phyloP scores from a whole-genome alignment of 2,113 vertebrate genomes.

The Sinocyclocheilus grahami region DNA sequence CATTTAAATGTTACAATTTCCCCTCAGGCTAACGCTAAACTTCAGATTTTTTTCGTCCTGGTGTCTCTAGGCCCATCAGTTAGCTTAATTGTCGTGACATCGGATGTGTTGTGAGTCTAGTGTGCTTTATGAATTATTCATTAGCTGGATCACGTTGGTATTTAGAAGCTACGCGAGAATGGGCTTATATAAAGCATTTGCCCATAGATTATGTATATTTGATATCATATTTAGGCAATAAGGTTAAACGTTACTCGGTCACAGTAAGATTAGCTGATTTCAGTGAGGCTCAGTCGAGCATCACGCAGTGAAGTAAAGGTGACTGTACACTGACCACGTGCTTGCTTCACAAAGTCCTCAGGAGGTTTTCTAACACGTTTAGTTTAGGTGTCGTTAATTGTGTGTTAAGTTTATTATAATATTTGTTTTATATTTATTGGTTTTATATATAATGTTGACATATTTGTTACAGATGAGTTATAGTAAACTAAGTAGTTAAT shows the following conservation, averaged over 20 bases:
- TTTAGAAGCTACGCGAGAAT: constrained; percentile 30
- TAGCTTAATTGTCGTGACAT: constrained; percentile 18
- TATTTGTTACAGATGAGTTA: neutral
- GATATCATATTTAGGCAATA: neutral
- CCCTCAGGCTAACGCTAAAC: neutral
- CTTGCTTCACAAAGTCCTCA: constrained; percentile 46
- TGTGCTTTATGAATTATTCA: constrained; percentile 19
- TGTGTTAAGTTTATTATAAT: too few species aligned
- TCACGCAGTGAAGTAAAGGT: constrained; percentile 6
- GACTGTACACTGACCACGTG: constrained; percentile 71
- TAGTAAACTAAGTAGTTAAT: neutral
- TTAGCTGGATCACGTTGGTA: constrained; percentile 18
- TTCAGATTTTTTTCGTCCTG: neutral
- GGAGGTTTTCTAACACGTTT: neutral
- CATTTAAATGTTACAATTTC: neutral
- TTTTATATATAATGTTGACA: neutral
- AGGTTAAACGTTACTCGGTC: neutral
- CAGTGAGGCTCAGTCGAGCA: neutral
- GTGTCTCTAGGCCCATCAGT: neutral
- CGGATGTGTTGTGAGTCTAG: constrained; percentile 31
- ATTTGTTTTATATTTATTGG: too few species aligned
- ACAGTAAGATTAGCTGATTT: neutral
- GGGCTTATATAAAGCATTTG: constrained; percentile 5
- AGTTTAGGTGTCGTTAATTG: too few species aligned
- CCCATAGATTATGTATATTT: neutral